These are phyloP conservation scores for Hemaris fuciformis DNA, from an alignment of 2,888 invertebrate species.

Conservation along the genomic window DNA sequence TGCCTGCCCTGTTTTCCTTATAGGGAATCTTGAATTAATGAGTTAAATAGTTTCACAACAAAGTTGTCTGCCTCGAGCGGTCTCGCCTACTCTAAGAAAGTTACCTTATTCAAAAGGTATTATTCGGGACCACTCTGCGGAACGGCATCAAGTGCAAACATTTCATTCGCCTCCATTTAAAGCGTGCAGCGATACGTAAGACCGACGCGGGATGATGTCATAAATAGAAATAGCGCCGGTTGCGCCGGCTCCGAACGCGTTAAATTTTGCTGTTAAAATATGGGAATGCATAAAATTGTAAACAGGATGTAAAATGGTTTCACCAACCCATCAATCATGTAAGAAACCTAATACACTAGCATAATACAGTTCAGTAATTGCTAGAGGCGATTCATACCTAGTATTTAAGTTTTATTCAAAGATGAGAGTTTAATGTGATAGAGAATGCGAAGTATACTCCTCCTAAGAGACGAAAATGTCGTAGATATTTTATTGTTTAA, in stretches of 20 bases:
- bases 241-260: slow-evolving; percentile 56
- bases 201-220: slow-evolving; percentile 81
- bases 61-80: slow-evolving; percentile 55
- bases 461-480: background rate
- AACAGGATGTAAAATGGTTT: slow-evolving; percentile 37
- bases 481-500: background rate
- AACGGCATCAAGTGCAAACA: slow-evolving; percentile 78
- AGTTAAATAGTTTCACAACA: slow-evolving; percentile 67
- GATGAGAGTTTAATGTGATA: background rate
- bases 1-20: slow-evolving; percentile 64
- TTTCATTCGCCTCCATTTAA: slow-evolving; percentile 81
- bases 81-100: slow-evolving; percentile 61
- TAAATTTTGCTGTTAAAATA: slow-evolving; percentile 68
- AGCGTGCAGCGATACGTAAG: slow-evolving; percentile 82
- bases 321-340: background rate
- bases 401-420: background rate
- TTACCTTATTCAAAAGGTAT: slow-evolving; percentile 65
- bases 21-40: slow-evolving; percentile 78
- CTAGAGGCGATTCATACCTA: background rate
- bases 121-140: slow-evolving; percentile 77
- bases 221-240: slow-evolving; percentile 81
- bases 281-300: slow-evolving; percentile 54
- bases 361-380: background rate
- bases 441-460: background rate
- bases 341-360: background rate